A percentile compares a stretch with the other conserved stretches of the same genome.
These are phyloP conservation scores for Schizothorax lantsangensis DNA, from an alignment of 2,797 vertebrate species.

Conservation along the genomic window DNA sequence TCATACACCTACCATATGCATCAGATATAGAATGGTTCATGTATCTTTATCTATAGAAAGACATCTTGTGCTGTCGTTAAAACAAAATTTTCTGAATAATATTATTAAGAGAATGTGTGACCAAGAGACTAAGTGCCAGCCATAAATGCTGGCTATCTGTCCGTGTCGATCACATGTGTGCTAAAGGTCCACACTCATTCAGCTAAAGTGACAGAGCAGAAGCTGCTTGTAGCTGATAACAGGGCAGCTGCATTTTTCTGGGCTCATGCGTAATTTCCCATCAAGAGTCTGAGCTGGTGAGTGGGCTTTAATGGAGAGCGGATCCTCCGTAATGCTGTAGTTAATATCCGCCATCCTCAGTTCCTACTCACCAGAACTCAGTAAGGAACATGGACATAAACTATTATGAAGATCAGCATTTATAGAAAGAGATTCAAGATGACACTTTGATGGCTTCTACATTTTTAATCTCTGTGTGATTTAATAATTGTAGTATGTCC, in stretches of 20 bases:
- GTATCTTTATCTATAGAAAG: background rate
- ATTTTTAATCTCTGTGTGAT: background rate
- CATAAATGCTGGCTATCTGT: background rate
- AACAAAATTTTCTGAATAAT: background rate
- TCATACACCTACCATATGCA: background rate
- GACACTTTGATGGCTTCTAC: no score
- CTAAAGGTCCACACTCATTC: constrained; percentile 66
- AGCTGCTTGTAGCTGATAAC: constrained; percentile 69
- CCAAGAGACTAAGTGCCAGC: background rate
- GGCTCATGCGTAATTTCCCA: constrained; percentile 76
- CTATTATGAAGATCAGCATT: background rate
- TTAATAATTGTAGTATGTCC: background rate
- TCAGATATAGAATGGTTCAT: background rate
- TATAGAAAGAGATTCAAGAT: background rate
- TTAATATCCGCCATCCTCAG: constrained; percentile 75
- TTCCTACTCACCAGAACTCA: constrained; percentile 52
- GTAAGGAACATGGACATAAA: constrained; percentile 38
- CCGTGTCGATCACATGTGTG: background rate
- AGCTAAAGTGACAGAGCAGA: constrained; percentile 69
- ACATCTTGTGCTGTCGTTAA: background rate
- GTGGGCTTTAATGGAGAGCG: constrained; percentile 74
- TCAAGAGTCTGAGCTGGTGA: constrained; percentile 77
- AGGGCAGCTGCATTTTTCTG: constrained; percentile 68
- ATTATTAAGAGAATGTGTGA: background rate
- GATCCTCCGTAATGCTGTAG: constrained; percentile 74